Base-by-base conservation (phyloP, 92 coral and sea anemone genomes). In the Paramuricea clavata region DNA sequence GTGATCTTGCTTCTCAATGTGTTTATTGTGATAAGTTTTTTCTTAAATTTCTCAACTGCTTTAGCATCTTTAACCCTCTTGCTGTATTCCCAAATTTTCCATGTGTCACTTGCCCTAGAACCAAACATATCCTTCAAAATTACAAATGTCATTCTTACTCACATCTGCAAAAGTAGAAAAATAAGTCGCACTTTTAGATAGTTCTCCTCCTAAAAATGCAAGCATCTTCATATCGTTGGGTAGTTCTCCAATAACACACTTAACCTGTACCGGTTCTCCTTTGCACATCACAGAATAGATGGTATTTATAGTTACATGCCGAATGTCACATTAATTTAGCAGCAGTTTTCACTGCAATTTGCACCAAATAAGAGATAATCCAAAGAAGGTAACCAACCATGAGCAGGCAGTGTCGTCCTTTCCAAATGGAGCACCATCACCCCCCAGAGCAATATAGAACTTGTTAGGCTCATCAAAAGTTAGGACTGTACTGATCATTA, bases 201-300 rank as follows among this genome's bases (percentile, higher is more conserved):
- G 85, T 43, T 89, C 89, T 17, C 89, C 92, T 35, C 61, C 85
- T 28, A 89, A 23, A 74, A 90, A 90, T 5, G 62, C 34, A 1
- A 90, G 85, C 90, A 90, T 81, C 74, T 90, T 90, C 93, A 90
- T 90, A 80, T 90, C 93, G 73, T 86, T 81, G n/a, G 93, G 93
- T 25, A 90, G 31, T 64, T 90, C 90, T 12, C 83, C 44, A 73
- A 86, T 59, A 25, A 49, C 76, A 75, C 86, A 90, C 26, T 86
- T 90, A 32, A 90, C 87, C 25, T 0, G 1, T 1, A 67, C 74
- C 7, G 36, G 41, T n/a, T 67, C 39, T 12, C 36, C 31, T 11
- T 32, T 81, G 35, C 83, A 74, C 39, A 43, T 25, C 0, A 90
- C 84, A 70, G 86, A 54, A 22, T 62, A 89, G 17, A 67, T 67